These are phyloP conservation scores for Malurus elegans DNA, from an alignment of 2,113 vertebrate species.

Conservation along the genomic window DNA sequence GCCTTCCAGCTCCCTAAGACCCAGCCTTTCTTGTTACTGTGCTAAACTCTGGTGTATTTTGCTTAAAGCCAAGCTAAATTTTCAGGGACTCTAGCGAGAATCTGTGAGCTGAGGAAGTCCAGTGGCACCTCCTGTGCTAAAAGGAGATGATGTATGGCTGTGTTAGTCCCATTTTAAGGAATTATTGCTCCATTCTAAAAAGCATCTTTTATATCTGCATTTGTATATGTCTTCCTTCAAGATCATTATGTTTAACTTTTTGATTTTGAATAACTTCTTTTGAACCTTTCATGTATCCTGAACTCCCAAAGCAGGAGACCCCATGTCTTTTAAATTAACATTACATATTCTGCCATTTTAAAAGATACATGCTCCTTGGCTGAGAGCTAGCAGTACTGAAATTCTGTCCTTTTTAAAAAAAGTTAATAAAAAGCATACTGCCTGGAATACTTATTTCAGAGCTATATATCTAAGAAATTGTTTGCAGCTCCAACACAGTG, in stretches of 20 bases:
- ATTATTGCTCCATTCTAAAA: neutral
- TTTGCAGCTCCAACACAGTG: neutral
- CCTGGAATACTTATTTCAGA: neutral
- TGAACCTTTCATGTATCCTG: neutral
- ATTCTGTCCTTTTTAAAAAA: neutral
- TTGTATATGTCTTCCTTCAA: neutral
- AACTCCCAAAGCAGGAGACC: neutral
- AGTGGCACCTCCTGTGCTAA: neutral
- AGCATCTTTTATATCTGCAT: neutral
- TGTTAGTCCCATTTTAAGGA: neutral
- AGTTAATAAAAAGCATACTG: neutral
- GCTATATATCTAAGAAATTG: conserved; percentile 6
- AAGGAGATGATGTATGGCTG: neutral
- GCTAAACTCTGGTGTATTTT: neutral
- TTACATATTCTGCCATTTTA: neutral
- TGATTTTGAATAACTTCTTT: neutral
- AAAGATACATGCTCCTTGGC: neutral
- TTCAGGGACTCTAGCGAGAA: neutral
- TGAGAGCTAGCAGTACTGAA: neutral
- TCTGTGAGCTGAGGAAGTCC: neutral
- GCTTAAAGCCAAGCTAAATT: neutral
- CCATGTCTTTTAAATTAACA: neutral
- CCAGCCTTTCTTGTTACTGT: neutral
- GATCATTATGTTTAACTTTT: neutral
- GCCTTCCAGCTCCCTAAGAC: neutral